Evolutionary conservation across 92 coral and sea anemone species (phyloP), one percentile per base, ranked within the genome.

Genomic region (Zoanthus solanderi): DNA sequence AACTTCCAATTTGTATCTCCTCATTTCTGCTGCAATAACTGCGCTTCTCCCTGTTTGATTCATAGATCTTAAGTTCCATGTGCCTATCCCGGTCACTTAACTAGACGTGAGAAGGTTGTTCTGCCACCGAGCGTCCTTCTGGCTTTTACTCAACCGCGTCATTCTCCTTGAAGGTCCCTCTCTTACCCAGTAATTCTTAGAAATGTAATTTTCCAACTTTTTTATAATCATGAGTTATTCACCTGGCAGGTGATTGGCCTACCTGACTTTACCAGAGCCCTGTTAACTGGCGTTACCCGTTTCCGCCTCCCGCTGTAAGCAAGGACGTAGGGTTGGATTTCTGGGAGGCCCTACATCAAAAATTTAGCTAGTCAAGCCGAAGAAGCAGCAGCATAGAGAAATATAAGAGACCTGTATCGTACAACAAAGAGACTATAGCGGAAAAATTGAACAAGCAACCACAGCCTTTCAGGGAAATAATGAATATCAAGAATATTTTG

Each of bases 401-500:
- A 60, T 60, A 60, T 60, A 17, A 60, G 23, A 60, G 52, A 47
- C 52, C 52, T 47, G 52, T 47, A 47, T 47, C 52, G 8, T 47
- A 47, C 52, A 47, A 47, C 52, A 47, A 47, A 47, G 52, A 47
- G 52, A 47, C 52, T 47, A 47, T 4, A 4, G 52, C 23, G 52
- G 52, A 8, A 47, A 47, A 47, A 4, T 47, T 8, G 8, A 47
- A 47, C 52, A 47, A 47, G 52, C 8, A 47, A 47, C 52, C 52
- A 47, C 52, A 47, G 5, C 52, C 4, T 47, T 8, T 4, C 5
- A 8, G 52, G 8, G 5, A 47, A 47, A 47, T 47, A 47, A 23
- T 23, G 23, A 23, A 50, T 71, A 69, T 75, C 87, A 88, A 73
- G 91, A 82, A 50, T 73, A 88, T 81, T 88, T 88, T 88, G 30